phyloP scores from a whole-genome alignment of 1,140 invertebrate genomes.

The Maniola jurtina region DNA sequence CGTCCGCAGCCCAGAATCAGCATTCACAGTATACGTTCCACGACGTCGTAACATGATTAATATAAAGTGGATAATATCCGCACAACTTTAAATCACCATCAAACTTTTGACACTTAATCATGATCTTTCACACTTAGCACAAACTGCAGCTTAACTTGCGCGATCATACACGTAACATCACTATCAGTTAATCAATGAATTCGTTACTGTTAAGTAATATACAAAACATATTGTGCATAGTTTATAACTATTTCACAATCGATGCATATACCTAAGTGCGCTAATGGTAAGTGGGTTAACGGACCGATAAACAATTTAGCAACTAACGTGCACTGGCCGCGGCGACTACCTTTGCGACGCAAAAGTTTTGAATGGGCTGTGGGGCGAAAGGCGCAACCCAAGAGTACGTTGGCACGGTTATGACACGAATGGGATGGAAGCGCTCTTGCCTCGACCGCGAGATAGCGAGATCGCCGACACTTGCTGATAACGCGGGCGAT shows the following conservation, averaged over 20 bases:
- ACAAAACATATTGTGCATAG: conserved; percentile 10
- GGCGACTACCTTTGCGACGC: conserved; percentile 22
- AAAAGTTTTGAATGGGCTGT: conserved; percentile 47
- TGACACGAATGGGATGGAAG: conserved; percentile 64
- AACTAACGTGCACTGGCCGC: conserved; percentile 23
- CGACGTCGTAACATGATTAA: conserved; percentile 62
- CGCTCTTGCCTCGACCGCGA: conserved; percentile 53
- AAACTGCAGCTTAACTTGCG: conserved; percentile 2
- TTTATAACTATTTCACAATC: conserved; percentile 14
- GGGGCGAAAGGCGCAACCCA: conserved; percentile 68
- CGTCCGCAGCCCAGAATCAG: conserved; percentile 45
- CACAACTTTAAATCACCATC: conserved; percentile 35
- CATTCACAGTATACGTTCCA: conserved; percentile 67
- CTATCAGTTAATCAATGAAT: conserved; percentile 23
- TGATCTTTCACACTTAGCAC: conserved; percentile 25
- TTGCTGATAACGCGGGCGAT: conserved; percentile 64
- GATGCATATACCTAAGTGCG: conserved; percentile 50
- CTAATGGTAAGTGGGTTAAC: conserved; percentile 21
- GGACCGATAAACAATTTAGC: conserved; percentile 25
- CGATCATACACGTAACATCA: conserved; percentile 18
- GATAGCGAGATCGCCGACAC: conserved; percentile 68
- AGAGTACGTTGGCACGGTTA: conserved; percentile 67
- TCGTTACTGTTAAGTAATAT: conserved; percentile 16
- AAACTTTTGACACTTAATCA: conserved; percentile 37
- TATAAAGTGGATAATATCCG: conserved; percentile 24